phyloP scores from a whole-genome alignment of 2,797 vertebrate species.

The Labeo calbasu region DNA sequence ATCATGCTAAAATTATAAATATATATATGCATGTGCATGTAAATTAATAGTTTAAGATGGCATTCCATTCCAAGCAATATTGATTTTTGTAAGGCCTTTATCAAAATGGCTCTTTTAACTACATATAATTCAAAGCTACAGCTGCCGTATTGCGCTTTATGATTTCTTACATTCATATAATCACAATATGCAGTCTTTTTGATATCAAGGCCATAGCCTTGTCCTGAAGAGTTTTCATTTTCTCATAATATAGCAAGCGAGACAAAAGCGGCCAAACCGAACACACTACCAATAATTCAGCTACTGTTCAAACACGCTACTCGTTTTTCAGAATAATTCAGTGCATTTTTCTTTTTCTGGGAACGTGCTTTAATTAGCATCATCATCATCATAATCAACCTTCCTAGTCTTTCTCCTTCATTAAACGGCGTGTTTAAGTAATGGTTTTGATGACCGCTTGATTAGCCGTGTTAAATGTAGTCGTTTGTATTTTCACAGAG shows the following conservation, averaged over 20 bases:
- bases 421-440: constrained; percentile 61
- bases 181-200: background rate
- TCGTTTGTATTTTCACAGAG: constrained; percentile 48
- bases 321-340: constrained; percentile 45
- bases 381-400: constrained; percentile 60
- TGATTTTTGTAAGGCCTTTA: background rate
- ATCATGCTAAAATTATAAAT: background rate
- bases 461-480: constrained; percentile 54
- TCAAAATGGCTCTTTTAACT: background rate
- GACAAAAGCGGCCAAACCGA: background rate
- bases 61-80: background rate
- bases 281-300: background rate
- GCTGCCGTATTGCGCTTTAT: background rate
- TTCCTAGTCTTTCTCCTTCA: constrained; percentile 48
- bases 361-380: constrained; percentile 62
- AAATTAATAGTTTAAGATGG: background rate
- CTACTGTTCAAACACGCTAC: background rate
- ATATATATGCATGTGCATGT: background rate
- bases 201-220: background rate
- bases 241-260: background rate
- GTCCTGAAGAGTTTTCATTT: background rate
- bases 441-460: constrained; percentile 64
- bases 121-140: no score
- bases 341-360: constrained; percentile 49
- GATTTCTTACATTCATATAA: background rate